Base-by-base conservation (phyloP, 2,113 vertebrate species). In the Galbula dea region DNA sequence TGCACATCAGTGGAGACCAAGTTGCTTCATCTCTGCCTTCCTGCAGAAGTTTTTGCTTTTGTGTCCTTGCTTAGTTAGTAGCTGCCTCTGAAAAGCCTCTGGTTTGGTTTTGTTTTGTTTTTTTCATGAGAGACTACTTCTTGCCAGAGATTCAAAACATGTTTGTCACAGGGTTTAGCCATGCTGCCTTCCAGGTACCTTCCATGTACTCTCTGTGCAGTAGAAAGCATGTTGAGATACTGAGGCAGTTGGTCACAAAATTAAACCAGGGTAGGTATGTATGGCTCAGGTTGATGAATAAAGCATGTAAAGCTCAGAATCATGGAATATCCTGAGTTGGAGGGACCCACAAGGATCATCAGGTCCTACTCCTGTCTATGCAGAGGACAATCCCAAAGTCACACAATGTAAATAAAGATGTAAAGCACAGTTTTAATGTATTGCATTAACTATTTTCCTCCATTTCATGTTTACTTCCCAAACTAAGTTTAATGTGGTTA, bases 1-100 rank as follows among this genome's bases (percentile, higher is more conserved):
- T 32, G 51, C 37, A 8, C 43, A 11, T 57, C 43, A 4, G n/a
- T 37, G 67, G 77, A 77, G 45, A 82, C 51, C 29, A 92, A 69
- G 72, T 19, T 67, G 39, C 22, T 76, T 68, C 37, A 14, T 82
- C n/a, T 88, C 48, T 0, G 1, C 78, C 29, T 15, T 26, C 27
- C n/a, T 87, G 24, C 51, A 49, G 41, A 82, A 82, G n/a, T 73
- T 95, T 90, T 88, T 72, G 4, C n/a, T 83, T 49, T 29, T 39
- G 1, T 74, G 15, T 81, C n/a, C 21, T 85, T 83, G 23, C 68
- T 71, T 74, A 37, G 19, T 74, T 68, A 62, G 69, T 58, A 49
- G 2, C 14, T 37, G 71, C 23, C 86, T 94, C 58, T 91, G 88
- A 74, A 93, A 95, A 84, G 72, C 78, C n/a, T 67, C 90, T 73